phyloP scores from a whole-genome alignment of 2,888 invertebrate species.

The Aphidius colemani region DNA sequence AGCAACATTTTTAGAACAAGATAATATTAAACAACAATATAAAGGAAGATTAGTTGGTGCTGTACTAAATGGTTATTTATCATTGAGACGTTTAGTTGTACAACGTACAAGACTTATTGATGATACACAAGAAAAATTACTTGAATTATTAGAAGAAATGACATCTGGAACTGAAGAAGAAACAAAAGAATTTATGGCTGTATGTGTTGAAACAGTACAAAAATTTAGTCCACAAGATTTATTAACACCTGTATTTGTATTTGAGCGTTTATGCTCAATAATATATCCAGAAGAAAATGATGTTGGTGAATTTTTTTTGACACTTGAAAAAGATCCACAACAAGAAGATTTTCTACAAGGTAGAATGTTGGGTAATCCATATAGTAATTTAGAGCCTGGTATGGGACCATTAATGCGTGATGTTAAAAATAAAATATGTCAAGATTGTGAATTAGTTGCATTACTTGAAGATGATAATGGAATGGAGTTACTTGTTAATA shows the following conservation, averaged over 20 bases:
- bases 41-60: conserved; percentile 88
- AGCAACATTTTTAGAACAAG: conserved; percentile 85
- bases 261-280: conserved; percentile 94
- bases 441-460: conserved; percentile 97
- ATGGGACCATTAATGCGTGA: conserved; percentile 97
- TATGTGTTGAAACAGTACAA: conserved; percentile 93
- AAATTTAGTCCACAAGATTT: conserved; percentile 90
- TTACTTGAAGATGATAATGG: conserved; percentile 97
- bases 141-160: conserved; percentile 93
- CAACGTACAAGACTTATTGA: conserved; percentile 94
- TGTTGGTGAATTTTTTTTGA: conserved; percentile 94
- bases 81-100: conserved; percentile 86
- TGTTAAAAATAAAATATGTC: conserved; percentile 98
- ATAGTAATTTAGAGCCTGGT: conserved; percentile 90
- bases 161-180: conserved; percentile 94
- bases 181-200: conserved; percentile 95
- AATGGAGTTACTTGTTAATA: conserved; percentile 96
- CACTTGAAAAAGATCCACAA: conserved; percentile 96
- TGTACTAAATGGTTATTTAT: conserved; percentile 91
- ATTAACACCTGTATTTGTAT: conserved; percentile 96
- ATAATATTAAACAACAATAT: conserved; percentile 85
- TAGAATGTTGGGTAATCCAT: conserved; percentile 97
- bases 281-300: conserved; percentile 98
- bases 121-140: conserved; percentile 92
- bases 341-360: conserved; percentile 97